Evolutionary conservation across 2,888 invertebrate genomes (phyloP), one percentile per base, ranked within the genome.

Genomic region (Drosophila setosimentum): DNA sequence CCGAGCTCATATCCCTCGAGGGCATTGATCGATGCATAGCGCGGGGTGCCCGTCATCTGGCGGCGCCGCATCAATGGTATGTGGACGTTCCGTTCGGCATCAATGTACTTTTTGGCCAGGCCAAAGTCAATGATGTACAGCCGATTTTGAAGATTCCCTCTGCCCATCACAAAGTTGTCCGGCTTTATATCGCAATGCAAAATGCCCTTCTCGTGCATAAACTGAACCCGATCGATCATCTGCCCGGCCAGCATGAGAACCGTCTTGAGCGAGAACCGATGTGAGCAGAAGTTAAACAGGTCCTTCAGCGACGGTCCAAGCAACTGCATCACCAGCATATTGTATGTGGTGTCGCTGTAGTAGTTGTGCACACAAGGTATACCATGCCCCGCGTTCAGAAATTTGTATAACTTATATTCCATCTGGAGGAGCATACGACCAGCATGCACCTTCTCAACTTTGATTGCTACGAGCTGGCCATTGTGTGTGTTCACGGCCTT

Each of bases 131-230:
- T 77, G 1, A 83, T 32, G 24, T 59, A 64, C 8, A 83, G 18
- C 0, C 8, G 21, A 13, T 59, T 11, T 1, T 0, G 21, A 1
- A 8, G 2, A 0, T 0, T 0, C 0, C n/a, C 29, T 0, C 0
- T 1, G 7, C 77, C 72, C 69, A 84, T 73, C 1, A 57, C 53
- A 30, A 83, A 83, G 51, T 83, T 83, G 0, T 75, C 69, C 2
- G 83, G 83, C 50, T 87, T 83, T 6, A 83, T 64, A 50, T 83
- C 87, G 11, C 83, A 58, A 51, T 83, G 83, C 1, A 83, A 3
- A 8, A 21, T 70, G 2, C 18, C 0, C 3, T 53, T 57, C 5
- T 1, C 2, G 30, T 83, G 83, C 29, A 83, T 8, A 24, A 11
- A 21, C 42, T 77, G 57, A n/a, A 83, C 6, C 2, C 77, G 71